phyloP scores from a whole-genome alignment of 2,888 invertebrate species.

The Lithophane ornitopus region DNA sequence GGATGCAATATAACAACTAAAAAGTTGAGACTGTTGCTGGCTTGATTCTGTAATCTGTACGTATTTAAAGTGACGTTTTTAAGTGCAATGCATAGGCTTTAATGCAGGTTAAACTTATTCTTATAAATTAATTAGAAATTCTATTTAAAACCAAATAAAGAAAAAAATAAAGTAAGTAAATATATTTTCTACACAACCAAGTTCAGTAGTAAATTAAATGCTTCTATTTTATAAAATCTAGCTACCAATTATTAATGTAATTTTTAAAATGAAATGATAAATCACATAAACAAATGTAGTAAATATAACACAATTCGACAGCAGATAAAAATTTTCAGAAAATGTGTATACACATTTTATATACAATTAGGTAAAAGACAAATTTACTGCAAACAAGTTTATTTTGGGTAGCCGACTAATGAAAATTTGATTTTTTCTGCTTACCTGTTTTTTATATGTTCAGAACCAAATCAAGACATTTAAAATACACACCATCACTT shows the following conservation, averaged over 20 bases:
- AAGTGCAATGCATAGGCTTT: not conserved
- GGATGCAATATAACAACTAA: not conserved
- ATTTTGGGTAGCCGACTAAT: slow-evolving; percentile 18
- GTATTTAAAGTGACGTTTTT: not conserved
- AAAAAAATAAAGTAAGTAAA: not conserved
- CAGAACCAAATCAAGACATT: slow-evolving; percentile 68
- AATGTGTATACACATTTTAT: not conserved
- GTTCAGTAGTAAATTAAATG: not conserved
- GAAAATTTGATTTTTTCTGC: slow-evolving; percentile 29
- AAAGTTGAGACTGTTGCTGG: not conserved
- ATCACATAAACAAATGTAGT: not conserved
- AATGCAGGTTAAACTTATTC: not conserved
- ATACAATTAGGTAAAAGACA: not conserved
- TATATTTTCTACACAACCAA: not conserved
- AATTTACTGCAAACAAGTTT: slow-evolving; percentile 21
- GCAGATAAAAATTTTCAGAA: not conserved
- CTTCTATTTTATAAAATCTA: not conserved
- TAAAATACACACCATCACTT: slow-evolving; percentile 75
- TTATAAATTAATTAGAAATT: not conserved
- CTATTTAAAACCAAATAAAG: not conserved
- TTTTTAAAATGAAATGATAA: not conserved
- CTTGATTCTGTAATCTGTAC: not conserved
- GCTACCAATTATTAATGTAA: not conserved
- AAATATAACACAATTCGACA: slow-evolving; percentile 1
- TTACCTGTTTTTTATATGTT: slow-evolving; percentile 57